A percentile compares a stretch with the other conserved stretches of the same genome.
Evolutionary conservation across 2,113 vertebrate genomes (phyloP).

Genomic region (Eolophus roseicapilla): DNA sequence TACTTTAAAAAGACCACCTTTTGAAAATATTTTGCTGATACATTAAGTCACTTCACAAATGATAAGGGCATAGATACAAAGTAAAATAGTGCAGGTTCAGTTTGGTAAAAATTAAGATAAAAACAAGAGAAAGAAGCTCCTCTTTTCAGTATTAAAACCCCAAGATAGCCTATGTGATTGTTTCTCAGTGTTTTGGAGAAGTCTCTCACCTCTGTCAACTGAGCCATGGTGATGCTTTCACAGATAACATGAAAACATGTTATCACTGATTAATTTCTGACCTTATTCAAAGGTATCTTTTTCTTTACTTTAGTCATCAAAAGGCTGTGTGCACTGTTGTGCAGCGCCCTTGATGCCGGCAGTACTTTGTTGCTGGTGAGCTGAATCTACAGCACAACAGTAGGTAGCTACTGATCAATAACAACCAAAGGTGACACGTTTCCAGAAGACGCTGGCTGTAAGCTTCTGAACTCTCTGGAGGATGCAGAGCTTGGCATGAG

Average conservation of each 20-base stretch:
- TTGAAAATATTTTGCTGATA: background rate
- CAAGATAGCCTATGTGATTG: background rate
- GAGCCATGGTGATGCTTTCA: slow-evolving; percentile 6
- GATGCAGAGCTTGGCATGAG: background rate
- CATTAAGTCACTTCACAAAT: background rate
- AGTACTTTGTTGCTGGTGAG: slow-evolving; percentile 22
- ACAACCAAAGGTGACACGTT: background rate
- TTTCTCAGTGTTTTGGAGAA: slow-evolving; percentile 16
- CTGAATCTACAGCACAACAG: slow-evolving; percentile 19
- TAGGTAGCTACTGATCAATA: slow-evolving; percentile 48
- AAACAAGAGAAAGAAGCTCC: background rate
- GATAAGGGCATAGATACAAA: background rate
- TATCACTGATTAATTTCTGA: slow-evolving; percentile 52
- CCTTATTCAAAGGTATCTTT: slow-evolving; percentile 20
- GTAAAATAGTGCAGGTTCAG: background rate
- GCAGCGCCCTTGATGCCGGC: background rate
- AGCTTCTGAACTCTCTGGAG: slow-evolving; percentile 32
- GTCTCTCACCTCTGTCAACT: slow-evolving; percentile 39
- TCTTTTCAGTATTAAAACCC: background rate
- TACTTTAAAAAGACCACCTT: background rate
- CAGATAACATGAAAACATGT: slow-evolving; percentile 28
- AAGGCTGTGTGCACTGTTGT: background rate
- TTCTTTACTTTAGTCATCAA: slow-evolving; percentile 32
- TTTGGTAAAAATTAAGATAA: background rate
- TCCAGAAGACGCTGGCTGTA: background rate